Evolutionary conservation across 1,140 invertebrate species (phyloP).

Genomic region (Panagrolaimus sp.): DNA sequence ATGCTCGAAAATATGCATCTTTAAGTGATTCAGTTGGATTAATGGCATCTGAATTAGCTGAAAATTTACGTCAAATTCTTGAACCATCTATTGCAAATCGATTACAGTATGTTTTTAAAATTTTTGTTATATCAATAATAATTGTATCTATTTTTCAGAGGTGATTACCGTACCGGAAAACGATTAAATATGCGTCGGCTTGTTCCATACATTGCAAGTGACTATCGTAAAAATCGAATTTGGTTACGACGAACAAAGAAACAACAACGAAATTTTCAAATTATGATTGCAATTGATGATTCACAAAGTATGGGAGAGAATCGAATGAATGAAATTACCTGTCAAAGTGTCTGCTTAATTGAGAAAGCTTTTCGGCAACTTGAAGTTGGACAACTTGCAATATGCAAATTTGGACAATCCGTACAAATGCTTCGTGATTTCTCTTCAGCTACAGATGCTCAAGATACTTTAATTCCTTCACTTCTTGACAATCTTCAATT

Average conservation of each 20-base stretch:
- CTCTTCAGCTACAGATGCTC: slow-evolving; percentile 52
- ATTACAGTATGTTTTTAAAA: slow-evolving; percentile 64
- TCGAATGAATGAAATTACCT: slow-evolving; percentile 81
- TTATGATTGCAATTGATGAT: slow-evolving; percentile 91
- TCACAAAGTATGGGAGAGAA: slow-evolving; percentile 85
- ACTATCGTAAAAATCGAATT: slow-evolving; percentile 97
- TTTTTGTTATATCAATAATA: not conserved
- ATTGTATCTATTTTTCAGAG: slow-evolving; percentile 62
- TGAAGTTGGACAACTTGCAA: slow-evolving; percentile 82
- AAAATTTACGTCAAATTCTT: slow-evolving; percentile 83
- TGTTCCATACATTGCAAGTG: slow-evolving; percentile 95
- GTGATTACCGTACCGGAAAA: slow-evolving; percentile 91
- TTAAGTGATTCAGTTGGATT: slow-evolving; percentile 66
- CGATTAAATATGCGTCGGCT: slow-evolving; percentile 94
- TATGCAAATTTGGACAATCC: slow-evolving; percentile 85
- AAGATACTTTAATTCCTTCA: slow-evolving; percentile 53
- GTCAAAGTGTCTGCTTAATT: slow-evolving; percentile 85
- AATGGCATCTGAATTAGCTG: slow-evolving; percentile 81
- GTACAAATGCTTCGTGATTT: slow-evolving; percentile 73
- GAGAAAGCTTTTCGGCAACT: slow-evolving; percentile 82
- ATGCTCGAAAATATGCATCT: slow-evolving; percentile 61
- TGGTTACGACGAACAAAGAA: slow-evolving; percentile 93
- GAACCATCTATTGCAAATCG: slow-evolving; percentile 88
- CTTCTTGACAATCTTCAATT: slow-evolving; percentile 63
- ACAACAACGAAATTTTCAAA: slow-evolving; percentile 90